Conservation (phyloP, 2,113 vertebrate genomes). For the Myotis davidii region DNA sequence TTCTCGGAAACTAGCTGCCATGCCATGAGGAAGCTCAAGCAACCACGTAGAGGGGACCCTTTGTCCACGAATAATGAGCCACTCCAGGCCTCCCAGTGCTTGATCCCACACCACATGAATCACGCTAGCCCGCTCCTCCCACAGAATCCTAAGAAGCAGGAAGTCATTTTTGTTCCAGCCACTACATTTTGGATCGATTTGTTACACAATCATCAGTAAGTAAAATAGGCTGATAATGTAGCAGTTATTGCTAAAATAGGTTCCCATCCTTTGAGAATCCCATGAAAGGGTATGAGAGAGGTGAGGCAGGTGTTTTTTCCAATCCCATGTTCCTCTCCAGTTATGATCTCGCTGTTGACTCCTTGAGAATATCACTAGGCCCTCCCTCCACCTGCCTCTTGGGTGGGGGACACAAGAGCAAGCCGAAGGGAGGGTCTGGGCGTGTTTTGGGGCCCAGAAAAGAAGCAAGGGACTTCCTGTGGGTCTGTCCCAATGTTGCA, state of each 20-base stretch:
- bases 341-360: not conserved
- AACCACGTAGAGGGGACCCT: not conserved
- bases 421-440: not conserved
- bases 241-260: not conserved
- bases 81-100: not conserved
- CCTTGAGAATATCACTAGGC: not conserved
- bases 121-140: not conserved
- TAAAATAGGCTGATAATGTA: not conserved
- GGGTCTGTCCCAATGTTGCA: not conserved
- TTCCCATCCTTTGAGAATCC: not conserved
- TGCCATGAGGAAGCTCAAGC: not conserved
- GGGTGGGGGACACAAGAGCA: not conserved
- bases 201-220: not conserved
- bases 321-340: not conserved
- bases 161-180: not conserved
- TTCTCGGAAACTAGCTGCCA: not conserved
- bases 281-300: not conserved
- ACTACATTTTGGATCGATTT: not conserved
- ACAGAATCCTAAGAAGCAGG: not conserved
- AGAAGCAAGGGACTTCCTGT: not conserved
- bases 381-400: not conserved
- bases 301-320: not conserved
- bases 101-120: not conserved
- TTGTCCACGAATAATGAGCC: not conserved
- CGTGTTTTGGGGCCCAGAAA: not conserved